Evolutionary conservation across 2,888 invertebrate species (phyloP), one percentile per base, ranked within the genome.

Genomic region (Carterocephalus palaemon): DNA sequence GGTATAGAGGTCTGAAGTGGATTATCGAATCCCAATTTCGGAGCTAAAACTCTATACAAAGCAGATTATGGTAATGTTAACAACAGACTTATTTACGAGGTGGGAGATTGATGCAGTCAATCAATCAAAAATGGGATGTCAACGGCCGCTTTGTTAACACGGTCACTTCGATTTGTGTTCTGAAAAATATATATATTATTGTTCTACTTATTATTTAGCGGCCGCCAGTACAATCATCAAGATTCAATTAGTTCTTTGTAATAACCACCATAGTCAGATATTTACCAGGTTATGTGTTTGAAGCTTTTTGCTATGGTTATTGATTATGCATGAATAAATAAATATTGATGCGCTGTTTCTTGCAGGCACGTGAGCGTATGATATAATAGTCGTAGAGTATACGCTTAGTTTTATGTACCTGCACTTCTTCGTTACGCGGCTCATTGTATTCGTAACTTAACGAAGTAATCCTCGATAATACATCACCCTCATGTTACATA

Each of bases 61-160:
- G n/a, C n/a, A n/a, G n/a, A n/a, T n/a, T n/a, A n/a, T n/a, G n/a
- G n/a, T n/a, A n/a, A n/a, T n/a, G n/a, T n/a, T n/a, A n/a, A n/a
- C n/a, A n/a, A n/a, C n/a, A n/a, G n/a, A n/a, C n/a, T n/a, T n/a
- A n/a, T n/a, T n/a, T n/a, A n/a, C n/a, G n/a, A n/a, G n/a, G n/a
- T n/a, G n/a, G n/a, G 17, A 34, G 42, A 36, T 22, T 17, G 29
- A 36, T 43, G 43, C 42, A 31, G 41, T 29, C 59, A 55, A 69
- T 64, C 73, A 66, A 69, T 60, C 60, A 62, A 63, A 47, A 54
- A n/a, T n/a, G n/a, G n/a, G 47, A 60, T 62, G 73, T 75, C 77
- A 71, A 70, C 60, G 76, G 70, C 74, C 76, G 66, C 65, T 56
- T 54, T 64, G 61, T 75, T 76, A 79, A 78, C 78, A 76, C 77